phyloP scores from a whole-genome alignment of 2,888 invertebrate species.

The Limnephilus auricula region DNA sequence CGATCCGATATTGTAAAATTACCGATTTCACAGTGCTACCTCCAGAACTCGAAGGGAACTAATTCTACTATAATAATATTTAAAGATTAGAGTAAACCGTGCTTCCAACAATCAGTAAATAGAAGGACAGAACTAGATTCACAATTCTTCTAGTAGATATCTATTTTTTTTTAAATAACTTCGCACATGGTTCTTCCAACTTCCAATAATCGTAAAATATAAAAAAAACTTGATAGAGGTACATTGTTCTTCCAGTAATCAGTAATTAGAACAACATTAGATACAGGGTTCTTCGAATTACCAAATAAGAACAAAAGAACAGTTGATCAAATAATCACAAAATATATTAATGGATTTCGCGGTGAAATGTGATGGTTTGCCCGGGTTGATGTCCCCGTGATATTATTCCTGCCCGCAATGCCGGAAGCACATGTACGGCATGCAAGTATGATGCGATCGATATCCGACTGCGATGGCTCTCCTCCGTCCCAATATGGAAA shows the following conservation, averaged over 20 bases:
- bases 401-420: constrained; percentile 54
- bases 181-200: too few relatives aligned
- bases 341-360: neutral
- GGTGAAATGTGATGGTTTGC: neutral
- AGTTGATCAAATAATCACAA: neutral
- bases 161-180: too few relatives aligned
- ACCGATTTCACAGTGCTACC: too few relatives aligned
- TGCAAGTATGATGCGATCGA: constrained; percentile 58
- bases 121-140: too few relatives aligned
- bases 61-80: too few relatives aligned
- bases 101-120: too few relatives aligned
- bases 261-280: neutral
- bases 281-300: neutral
- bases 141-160: too few relatives aligned
- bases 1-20: too few relatives aligned
- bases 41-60: too few relatives aligned
- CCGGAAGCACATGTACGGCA: constrained; percentile 62
- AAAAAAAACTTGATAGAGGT: too few relatives aligned
- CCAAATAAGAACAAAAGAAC: neutral
- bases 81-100: too few relatives aligned
- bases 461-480: constrained; percentile 40
- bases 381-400: constrained; percentile 58
- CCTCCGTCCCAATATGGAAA: constrained; percentile 53
- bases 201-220: too few relatives aligned
- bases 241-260: neutral